Base-by-base conservation (phyloP, 2,797 vertebrate species). In the Limnodromus scolopaceus region DNA sequence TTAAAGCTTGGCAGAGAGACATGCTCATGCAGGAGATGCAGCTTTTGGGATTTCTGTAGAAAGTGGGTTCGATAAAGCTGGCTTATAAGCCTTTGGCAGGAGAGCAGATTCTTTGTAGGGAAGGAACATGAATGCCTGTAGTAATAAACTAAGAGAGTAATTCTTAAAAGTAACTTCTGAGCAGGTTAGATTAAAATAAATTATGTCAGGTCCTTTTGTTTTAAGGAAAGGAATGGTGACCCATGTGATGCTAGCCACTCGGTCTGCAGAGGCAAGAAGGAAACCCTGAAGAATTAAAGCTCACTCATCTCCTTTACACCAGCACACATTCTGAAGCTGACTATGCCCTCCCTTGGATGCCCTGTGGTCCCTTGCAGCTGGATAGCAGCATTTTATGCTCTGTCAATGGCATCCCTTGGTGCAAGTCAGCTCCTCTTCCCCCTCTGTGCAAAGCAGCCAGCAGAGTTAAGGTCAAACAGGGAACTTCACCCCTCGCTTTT, bases 221-320 rank as follows among this genome's bases (percentile, higher is more conserved):
- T 69, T n/a, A 78, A 91, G 78, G 57, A 68, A 77, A 80, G 34
- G 22, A 54, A 46, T 74, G 0, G 0, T 1, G 6, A 17, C 14
- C 34, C 16, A 3, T 24, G 16, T 51, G 69, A 13, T 46, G 30
- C 27, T 61, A 8, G 10, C 12, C 7, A n/a, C 22, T 54, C 3
- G 0, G 22, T 41, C 39, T 1, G 2, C 65, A 79, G 65, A 57
- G 32, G 39, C 2, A 2, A 75, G 20, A 75, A 48, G 0, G 0
- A 82, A 85, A n/a, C 65, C 12, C 25, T n/a, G 38, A 71, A 46
- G 39, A 84, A 57, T 43, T 64, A 66, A 90, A 48, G 25, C 13
- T 24, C 27, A 20, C 30, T 64, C 34, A 22, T 17, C 75, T 79
- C 10, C 46, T 71, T 86, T 51, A 79, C 8, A 55, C 6, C 28